Base-by-base conservation (phyloP, 2,797 vertebrate genomes). In the Avahi laniger region DNA sequence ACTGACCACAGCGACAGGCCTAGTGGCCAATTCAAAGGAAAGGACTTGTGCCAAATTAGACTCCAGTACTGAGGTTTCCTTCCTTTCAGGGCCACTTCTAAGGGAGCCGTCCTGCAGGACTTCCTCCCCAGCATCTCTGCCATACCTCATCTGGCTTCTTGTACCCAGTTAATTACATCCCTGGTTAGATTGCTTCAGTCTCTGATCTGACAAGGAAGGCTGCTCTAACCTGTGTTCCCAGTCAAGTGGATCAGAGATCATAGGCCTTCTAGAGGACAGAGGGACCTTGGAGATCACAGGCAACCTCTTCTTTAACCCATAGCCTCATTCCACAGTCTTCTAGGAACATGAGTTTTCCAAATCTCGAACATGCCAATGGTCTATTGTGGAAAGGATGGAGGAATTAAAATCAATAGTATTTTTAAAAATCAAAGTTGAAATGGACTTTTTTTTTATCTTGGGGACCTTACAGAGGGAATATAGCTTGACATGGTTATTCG, bases 31-130 rank as follows among this genome's bases (percentile, higher is more conserved):
- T 89, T 98, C 86, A 72, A 91, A 97, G 95, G 96, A 91, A 97
- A 97, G 61, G 59, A n/a, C 67, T 93, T 67, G 76, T 78, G 86
- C 95, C 97, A 94, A 95, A 93, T 90, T n/a, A 92, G 38, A 96
- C 73, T 59, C 95, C 89, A 15, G 61, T 1, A 28, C 81, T 72
- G 89, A 81, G 33, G 4, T 63, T 61, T 79, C 90, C 79, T 38
- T 63, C 67, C 82, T 72, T 33, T 50, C 0, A 41, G 83, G 30
- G 50, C 38, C 87, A 84, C 86, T 95, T 94, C 38, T 95, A 87
- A 97, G 79, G 80, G 63, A 80, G 43, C n/a, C 59, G 13, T 83
- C 80, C 81, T 91, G 35, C 1, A 54, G 89, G 92, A 15, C 3
- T 86, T 61, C n/a, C 61, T 96, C 38, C 84, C 84, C 73, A 83